Evolutionary conservation across 2,797 vertebrate genomes (phyloP), one percentile per base, ranked within the genome.

Genomic region (Lycodopsis pacificus): DNA sequence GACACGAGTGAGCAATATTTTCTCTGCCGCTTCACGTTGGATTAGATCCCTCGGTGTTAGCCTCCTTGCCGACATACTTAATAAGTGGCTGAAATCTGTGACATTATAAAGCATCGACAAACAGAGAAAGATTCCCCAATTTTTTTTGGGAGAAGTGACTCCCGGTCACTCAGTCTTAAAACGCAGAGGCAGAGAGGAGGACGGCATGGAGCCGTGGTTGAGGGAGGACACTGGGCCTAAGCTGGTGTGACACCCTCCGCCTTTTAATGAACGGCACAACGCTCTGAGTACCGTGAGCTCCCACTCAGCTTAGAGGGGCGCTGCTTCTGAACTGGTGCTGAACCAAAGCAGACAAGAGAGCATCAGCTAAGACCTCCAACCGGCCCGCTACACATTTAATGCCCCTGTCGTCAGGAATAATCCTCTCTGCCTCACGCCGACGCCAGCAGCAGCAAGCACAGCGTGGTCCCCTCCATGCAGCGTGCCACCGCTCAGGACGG

Each of bases 371-470:
- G 91, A 90, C 88, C 90, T 87, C 90, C 87, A 32, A 85, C 87
- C 83, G 87, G 89, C 88, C 91, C 88, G 88, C 91, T 92, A 87
- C 92, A 92, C 93, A 92, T 94, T 94, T 94, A 95, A 95, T 94
- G 93, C 91, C 89, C 86, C 89, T 90, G 92, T 93, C 91, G 91
- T 92, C 91, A 92, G 87, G 87, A 94, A 92, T 93, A 94, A 95
- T 94, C 92, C 89, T 91, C 85, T 88, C 73, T 80, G 89, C 87
- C 86, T 89, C 82, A 81, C 71, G 81, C 88, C 80, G 72, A 82
- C 68, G 70, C 84, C 89, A 82, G 90, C 84, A 30, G 30, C 30
- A 32, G 30, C 30, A 32, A 75, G 83, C 90, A 46, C 91, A 87
- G 89, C 91, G 51, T 73, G 85, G 88, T 71, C 30, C 89, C 86